Base-by-base conservation (phyloP, 35 echinoderm and acorn worm genomes). In the Antedon bifida region DNA sequence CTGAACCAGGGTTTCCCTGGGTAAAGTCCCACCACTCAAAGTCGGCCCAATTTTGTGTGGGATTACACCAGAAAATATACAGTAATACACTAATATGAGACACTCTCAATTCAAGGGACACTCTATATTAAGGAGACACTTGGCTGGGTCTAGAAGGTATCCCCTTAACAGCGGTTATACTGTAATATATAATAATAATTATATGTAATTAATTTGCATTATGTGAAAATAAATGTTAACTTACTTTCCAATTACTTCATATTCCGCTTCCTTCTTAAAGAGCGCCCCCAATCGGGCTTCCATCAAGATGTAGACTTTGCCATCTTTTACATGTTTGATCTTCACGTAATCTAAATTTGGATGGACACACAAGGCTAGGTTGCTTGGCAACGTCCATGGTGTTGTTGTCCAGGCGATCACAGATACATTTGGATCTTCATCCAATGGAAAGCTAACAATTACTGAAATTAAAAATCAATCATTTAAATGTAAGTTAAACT, bases 321-420 rank as follows among this genome's bases (percentile, higher is more conserved):
- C 86, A 29, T 99, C 95, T 36, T 92, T 92, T 33, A 86, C 82
- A 74, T 92, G 90, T 35, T 42, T 88, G 46, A 99, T 90, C 88
- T 99, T 99, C 46, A 93, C 90, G 34, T 93, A 93, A 16, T 89
- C 82, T 88, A 99, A 90, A 13, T 34, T 83, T 11, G 90, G 77
- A 78, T 99, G 76, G 74, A 99, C 90, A 77, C 95, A 99, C 17
- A 99, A 82, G 30, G 90, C 95, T 81, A 99, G 79, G 95, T 99
- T 99, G 75, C 95, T 99, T 21, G 95, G 95, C 42, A 99, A 78
- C 16, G 95, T 99, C 95, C 95, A 99, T 0, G 95, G 95, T 0
- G 95, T 99, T 19, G 95, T 99, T 17, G 95, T 99, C 95, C 95
- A 99, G 31, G 95, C 95, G 31, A 99, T 99, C 31, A 99, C 30